Conservation (phyloP, 37 sponge, comb jelly and placozoan genomes). For the Axinella damicornis region DNA sequence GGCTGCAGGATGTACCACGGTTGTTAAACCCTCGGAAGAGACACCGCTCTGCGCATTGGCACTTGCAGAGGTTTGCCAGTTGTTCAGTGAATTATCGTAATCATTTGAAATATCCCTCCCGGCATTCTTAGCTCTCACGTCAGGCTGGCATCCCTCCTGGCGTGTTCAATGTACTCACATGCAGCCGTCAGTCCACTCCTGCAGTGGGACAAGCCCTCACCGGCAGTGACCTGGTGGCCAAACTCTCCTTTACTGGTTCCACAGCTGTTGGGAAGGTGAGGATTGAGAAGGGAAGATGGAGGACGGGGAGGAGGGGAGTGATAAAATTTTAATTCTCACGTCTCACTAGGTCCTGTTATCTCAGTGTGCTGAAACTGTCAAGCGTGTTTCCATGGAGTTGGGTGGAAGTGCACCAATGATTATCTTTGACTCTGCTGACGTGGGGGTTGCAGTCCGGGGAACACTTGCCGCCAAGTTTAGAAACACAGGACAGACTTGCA, state of each 20-base stretch:
- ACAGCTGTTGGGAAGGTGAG: constrained; percentile 88
- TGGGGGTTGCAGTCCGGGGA: constrained; percentile 76
- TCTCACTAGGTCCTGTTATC: constrained; percentile 61
- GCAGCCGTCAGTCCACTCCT: constrained; percentile 49
- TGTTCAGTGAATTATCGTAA: too few species aligned
- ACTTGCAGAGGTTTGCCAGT: constrained; percentile 79
- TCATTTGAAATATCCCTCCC: too few species aligned
- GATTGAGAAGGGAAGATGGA: neutral
- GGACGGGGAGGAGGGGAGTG: too few species aligned
- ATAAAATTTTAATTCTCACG: too few species aligned
- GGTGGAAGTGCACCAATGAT: constrained; percentile 98
- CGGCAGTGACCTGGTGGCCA: constrained; percentile 51
- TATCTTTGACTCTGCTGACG: constrained; percentile 92
- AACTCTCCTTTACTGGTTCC: constrained; percentile 95
- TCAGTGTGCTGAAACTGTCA: constrained; percentile 74
- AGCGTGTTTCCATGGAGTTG: constrained; percentile 88
- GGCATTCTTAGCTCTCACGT: constrained; percentile 52
- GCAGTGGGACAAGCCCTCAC: constrained; percentile 63
- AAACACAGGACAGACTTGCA: constrained; percentile 89
- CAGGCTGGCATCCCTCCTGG: constrained; percentile 90
- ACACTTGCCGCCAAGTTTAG: constrained; percentile 86
- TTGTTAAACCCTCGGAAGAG: constrained; percentile 95
- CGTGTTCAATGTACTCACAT: constrained; percentile 91
- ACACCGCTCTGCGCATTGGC: constrained; percentile 92
- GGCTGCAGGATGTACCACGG: constrained; percentile 96